phyloP scores from a whole-genome alignment of 2,113 vertebrate species.

The Cepphus grylle region DNA sequence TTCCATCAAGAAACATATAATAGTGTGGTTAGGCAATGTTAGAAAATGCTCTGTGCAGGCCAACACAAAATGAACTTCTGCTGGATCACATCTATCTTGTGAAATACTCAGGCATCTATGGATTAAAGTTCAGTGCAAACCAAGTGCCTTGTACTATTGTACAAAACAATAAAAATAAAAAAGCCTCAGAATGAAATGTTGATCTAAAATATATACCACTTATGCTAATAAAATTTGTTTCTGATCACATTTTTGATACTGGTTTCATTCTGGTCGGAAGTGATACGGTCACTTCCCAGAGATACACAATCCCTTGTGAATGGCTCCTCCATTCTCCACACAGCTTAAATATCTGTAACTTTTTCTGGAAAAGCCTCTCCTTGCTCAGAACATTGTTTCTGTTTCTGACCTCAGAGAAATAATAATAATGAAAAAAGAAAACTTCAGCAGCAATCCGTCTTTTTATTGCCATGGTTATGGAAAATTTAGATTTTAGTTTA shows the following conservation, averaged over 20 bases:
- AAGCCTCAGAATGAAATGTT: not conserved
- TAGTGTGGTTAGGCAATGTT: not conserved
- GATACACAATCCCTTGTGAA: not conserved
- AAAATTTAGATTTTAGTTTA: not conserved
- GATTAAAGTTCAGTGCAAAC: not conserved
- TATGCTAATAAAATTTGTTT: not conserved
- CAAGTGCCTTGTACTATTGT: not conserved
- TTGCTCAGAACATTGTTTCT: not conserved
- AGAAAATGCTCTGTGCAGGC: not conserved
- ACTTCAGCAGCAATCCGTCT: not conserved
- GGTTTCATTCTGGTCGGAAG: not conserved
- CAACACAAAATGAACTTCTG: not conserved
- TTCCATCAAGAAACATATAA: not conserved
- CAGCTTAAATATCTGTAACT: not conserved
- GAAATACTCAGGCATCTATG: not conserved
- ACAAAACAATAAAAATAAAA: not conserved
- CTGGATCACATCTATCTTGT: not conserved
- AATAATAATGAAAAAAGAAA: not conserved
- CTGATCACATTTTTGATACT: not conserved
- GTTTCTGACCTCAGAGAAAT: not conserved
- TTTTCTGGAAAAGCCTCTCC: not conserved
- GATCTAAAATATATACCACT: not conserved
- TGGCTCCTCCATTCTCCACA: not conserved
- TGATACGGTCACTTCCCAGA: not conserved
- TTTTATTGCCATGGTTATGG: not conserved